phyloP scores from a whole-genome alignment of 53 echinoderm and acorn worm species.

The Zoroaster sp. region DNA sequence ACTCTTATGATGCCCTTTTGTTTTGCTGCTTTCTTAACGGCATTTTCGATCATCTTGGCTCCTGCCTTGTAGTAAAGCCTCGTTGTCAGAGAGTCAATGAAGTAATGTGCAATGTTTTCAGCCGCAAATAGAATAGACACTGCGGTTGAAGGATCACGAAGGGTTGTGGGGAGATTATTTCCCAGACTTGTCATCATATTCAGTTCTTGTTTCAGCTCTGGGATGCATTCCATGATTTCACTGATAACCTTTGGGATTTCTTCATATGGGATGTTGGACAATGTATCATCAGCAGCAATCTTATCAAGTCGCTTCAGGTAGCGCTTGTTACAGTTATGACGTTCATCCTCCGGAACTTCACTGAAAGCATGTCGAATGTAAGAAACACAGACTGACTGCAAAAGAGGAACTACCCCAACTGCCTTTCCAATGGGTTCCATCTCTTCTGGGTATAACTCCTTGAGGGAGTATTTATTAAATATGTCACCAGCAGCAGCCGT shows the following conservation, averaged over 20 bases:
- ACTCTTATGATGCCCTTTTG: slow-evolving; percentile 78
- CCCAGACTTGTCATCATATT: slow-evolving; percentile 78
- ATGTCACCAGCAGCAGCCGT: slow-evolving; percentile 70
- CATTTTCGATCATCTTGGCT: slow-evolving; percentile 61
- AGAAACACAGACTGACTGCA: slow-evolving; percentile 65
- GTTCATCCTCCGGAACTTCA: slow-evolving; percentile 67
- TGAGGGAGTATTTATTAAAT: slow-evolving; percentile 20
- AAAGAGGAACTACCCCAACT: slow-evolving; percentile 50
- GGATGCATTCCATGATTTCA: slow-evolving; percentile 55
- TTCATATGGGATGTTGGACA: slow-evolving; percentile 57
- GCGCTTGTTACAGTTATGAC: slow-evolving; percentile 50
- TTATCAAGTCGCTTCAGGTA: slow-evolving; percentile 67
- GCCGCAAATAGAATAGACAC: slow-evolving; percentile 82
- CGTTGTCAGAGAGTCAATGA: slow-evolving; percentile 78
- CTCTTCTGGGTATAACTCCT: slow-evolving; percentile 60
- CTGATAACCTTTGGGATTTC: slow-evolving; percentile 67
- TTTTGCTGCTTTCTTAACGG: slow-evolving; percentile 68
- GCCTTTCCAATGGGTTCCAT: slow-evolving; percentile 67
- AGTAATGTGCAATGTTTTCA: slow-evolving; percentile 78
- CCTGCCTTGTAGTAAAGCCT: slow-evolving; percentile 81
- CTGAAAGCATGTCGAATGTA: slow-evolving; percentile 85
- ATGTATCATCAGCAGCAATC: slow-evolving; percentile 51
- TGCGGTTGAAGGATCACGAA: slow-evolving; percentile 74
- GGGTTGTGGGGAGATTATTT: slow-evolving; percentile 79
- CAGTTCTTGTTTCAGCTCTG: slow-evolving; percentile 79